phyloP scores from a whole-genome alignment of 2,888 invertebrate genomes.

The Diploptera punctata region DNA sequence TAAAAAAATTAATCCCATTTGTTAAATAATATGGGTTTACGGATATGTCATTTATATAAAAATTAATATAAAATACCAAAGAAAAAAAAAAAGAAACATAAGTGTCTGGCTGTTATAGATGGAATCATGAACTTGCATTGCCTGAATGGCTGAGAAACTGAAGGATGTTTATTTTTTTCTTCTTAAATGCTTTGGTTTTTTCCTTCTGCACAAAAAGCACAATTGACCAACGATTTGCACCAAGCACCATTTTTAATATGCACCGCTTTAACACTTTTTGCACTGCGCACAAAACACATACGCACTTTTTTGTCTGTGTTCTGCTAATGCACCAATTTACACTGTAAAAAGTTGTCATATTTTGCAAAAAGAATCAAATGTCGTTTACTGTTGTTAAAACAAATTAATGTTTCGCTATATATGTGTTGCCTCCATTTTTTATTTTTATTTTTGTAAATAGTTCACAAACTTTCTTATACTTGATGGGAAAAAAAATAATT shows the following conservation, averaged over 20 bases:
- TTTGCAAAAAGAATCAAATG: not conserved
- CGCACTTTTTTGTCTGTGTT: not conserved
- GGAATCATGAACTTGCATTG: not conserved
- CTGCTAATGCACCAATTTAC: conserved; percentile 5
- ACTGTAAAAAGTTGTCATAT: not conserved
- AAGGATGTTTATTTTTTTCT: not conserved
- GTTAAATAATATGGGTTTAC: not conserved
- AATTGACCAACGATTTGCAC: not conserved
- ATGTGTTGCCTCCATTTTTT: no score
- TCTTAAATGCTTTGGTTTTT: not conserved
- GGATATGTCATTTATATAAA: not conserved
- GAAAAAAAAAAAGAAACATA: not conserved
- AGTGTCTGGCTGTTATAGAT: conserved; percentile 4
- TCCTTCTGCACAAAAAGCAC: conserved; percentile 13
- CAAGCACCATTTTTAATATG: conserved; percentile 19
- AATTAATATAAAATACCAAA: not conserved
- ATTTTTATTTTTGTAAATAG: no score
- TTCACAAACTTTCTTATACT: no score
- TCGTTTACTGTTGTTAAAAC: no score
- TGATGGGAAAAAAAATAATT: no score
- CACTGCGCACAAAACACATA: conserved; percentile 3
- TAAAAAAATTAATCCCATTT: not conserved
- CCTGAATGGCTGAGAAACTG: conserved; percentile 14
- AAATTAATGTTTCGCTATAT: no score
- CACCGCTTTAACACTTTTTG: conserved; percentile 23